Base-by-base conservation (phyloP, 2,113 vertebrate genomes). In the Hypomesus transpacificus region DNA sequence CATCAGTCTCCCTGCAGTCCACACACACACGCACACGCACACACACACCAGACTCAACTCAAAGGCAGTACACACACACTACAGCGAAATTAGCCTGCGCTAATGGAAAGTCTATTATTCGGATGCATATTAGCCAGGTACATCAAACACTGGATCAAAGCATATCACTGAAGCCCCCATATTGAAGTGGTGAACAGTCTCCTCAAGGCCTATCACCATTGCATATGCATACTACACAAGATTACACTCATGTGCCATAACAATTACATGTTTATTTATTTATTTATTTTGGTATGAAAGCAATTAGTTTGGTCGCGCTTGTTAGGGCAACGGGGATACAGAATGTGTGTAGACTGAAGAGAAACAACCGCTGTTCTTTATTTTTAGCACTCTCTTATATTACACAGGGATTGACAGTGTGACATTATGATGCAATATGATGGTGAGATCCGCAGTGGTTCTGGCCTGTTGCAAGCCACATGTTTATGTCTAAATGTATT, bases 1-100 rank as follows among this genome's bases (percentile, higher is more conserved):
- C 97, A 99, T 99, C 82, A 99, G 93, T 87, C 96, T 94, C 90
- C 97, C 97, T 98, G 90, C 71, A 74, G 68, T 13, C 57, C 57
- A 59, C 17, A 58, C 56, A 58, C 17, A 53, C 17, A 58, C 56
- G 3, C 56, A 58, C 56, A 58, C 52, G n/a, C 13, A 14, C 22
- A 61, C 22, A 62, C 24, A 63, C 26, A 63, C 61, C 24, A n/a
- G 16, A n/a, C 7, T 56, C 53, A 56, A 18, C n/a, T 18, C n/a
- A 6, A 56, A 18, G 7, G 14, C 53, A 56, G 9, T 56, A 56
- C 16, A 56, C 53, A 56, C 14, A 46, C 39, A 11, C 39, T 46
- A 7, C 39, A 7, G 39, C 39, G 5, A 46, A 13, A 46, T 46
- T 13, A 13, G 39, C 39, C 9, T 46, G 39, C 39, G 9, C 39